Evolutionary conservation across 1,140 invertebrate genomes (phyloP), one percentile per base, ranked within the genome.

Genomic region (Formica selysi): DNA sequence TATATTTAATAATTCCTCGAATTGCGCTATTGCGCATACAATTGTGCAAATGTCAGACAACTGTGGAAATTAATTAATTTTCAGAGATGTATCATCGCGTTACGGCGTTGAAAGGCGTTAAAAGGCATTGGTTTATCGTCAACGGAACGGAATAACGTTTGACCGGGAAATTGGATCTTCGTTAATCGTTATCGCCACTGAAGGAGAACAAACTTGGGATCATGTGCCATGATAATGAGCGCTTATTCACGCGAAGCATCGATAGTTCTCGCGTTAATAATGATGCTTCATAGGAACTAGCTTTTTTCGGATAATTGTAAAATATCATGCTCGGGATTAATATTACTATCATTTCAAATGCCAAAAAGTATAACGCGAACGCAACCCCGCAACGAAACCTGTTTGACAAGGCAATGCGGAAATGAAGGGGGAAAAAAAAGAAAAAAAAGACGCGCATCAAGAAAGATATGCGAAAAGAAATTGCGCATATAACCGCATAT

Each of bases 121-220:
- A 22, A 22, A 38, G 26, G 48, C 44, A 48, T 51, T 16, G 19
- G 2, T 65, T 79, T 67, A 79, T 79, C 62, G 62, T 67, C 62
- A 67, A 79, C 29, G 61, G 83, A 57, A 65, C 41, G 54, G 38
- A 80, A 48, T 68, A 83, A 88, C 70, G 76, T 74, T 85, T 85
- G 88, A 91, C 51, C 86, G 48, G 81, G 74, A 91, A 86, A 86
- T 80, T 87, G 78, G 16, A 91, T 62, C 38, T 88, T 83, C 51
- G 51, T 87, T 81, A 90, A 87, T 79, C 78, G 65, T 90, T 87
- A 91, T 89, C 85, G 32, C 13, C 68, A 51, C 41, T 38, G 59
- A 81, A 88, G 68, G 57, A 91, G 76, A 87, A 87, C 61, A 81
- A 84, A 88, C 86, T 90, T 78, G 76, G 41, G 70, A 79, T 68